phyloP scores from a whole-genome alignment of 2,888 invertebrate genomes.

The Tenthredo amoena region DNA sequence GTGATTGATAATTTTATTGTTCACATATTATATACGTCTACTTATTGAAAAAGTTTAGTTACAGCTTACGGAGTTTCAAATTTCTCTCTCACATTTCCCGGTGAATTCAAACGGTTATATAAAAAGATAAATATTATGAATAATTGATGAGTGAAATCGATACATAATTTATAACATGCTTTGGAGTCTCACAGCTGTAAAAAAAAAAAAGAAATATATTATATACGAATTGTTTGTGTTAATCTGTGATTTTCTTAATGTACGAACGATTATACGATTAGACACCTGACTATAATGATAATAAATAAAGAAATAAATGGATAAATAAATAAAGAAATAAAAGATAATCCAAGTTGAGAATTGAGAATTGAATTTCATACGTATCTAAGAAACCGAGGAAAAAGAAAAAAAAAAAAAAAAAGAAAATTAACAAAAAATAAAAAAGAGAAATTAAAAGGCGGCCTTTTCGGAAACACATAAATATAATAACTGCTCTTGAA shows the following conservation, averaged over 20 bases:
- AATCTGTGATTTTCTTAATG: background rate
- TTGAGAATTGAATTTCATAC: slow-evolving; percentile 39
- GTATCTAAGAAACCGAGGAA: background rate
- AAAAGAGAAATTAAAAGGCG: slow-evolving; percentile 11
- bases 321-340: background rate
- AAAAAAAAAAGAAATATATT: background rate
- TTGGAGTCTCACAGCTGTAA: background rate
- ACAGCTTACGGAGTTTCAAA: background rate
- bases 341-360: slow-evolving; percentile 6
- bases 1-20: background rate
- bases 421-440: background rate
- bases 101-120: background rate
- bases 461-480: slow-evolving; percentile 22
- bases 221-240: slow-evolving; percentile 27
- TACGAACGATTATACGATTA: slow-evolving; percentile 6
- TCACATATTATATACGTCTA: too few relatives aligned
- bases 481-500: background rate
- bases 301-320: slow-evolving; percentile 4
- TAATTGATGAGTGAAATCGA: background rate
- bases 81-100: background rate
- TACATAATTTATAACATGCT: background rate
- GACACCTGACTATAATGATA: slow-evolving; percentile 21
- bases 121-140: background rate
- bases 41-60: background rate
- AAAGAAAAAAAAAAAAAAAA: background rate